Evolutionary conservation across 2,113 vertebrate genomes (phyloP).

Genomic region (Salminus brasiliensis): DNA sequence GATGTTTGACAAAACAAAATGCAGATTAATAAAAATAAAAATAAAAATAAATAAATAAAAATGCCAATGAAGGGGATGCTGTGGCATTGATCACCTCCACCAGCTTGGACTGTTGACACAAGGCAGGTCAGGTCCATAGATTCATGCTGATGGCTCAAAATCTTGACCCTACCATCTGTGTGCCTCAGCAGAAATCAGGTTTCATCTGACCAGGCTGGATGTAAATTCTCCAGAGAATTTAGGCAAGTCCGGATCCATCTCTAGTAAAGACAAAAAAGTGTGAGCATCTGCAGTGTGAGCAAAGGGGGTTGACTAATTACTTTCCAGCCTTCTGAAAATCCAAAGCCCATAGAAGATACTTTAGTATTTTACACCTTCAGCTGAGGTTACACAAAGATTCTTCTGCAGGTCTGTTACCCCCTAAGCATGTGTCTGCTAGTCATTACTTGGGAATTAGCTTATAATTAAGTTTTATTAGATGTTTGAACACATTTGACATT

Average conservation of each 20-base stretch:
- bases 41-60: no score
- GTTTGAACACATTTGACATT: neutral
- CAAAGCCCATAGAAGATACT: neutral
- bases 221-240: no score
- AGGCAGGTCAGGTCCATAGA: no score
- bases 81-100: no score
- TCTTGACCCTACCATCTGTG: no score
- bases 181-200: no score
- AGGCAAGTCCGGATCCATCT: neutral
- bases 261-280: neutral
- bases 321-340: neutral
- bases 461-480: conserved; percentile 9
- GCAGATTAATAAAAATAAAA: no score
- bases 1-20: no score
- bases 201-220: neutral
- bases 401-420: neutral
- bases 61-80: no score
- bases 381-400: neutral
- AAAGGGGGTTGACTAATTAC: neutral
- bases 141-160: no score
- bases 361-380: neutral
- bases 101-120: no score
- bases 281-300: neutral
- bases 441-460: conserved; percentile 28
- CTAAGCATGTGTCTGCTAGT: conserved; percentile 12